These are phyloP conservation scores for Fopius arisanus DNA, from an alignment of 1,140 invertebrate genomes.

Conservation along the genomic window DNA sequence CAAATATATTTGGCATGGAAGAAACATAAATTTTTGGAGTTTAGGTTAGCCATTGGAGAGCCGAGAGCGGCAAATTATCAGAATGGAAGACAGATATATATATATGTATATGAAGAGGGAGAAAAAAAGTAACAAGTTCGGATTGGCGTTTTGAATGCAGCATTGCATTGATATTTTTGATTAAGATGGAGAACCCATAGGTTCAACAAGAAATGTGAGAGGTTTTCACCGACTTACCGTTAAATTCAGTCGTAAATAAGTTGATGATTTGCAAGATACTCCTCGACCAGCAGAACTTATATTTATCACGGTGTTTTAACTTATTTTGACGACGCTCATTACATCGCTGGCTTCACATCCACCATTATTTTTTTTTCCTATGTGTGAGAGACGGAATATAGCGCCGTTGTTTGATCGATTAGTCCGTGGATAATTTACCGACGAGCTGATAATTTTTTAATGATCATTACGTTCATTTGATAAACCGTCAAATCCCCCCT, in stretches of 20 bases:
- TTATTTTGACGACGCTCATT: not conserved
- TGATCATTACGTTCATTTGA: too few species aligned
- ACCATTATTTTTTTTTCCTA: not conserved
- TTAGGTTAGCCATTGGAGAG: too few species aligned
- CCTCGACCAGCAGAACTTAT: not conserved
- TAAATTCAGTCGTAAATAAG: not conserved
- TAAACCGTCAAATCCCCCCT: too few species aligned
- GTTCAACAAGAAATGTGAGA: not conserved
- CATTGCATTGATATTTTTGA: conserved; percentile 2
- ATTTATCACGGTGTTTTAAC: not conserved
- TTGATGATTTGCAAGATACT: not conserved
- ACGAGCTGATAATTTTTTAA: too few species aligned
- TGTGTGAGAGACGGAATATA: too few species aligned
- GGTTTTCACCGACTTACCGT: not conserved
- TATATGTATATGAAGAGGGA: not conserved
- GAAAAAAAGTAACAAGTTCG: not conserved
- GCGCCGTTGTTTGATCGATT: too few species aligned
- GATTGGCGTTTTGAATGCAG: not conserved
- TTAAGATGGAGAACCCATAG: not conserved
- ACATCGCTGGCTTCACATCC: not conserved
- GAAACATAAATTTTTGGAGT: too few species aligned
- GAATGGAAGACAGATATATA: not conserved
- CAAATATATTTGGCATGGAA: too few species aligned
- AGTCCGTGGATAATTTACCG: too few species aligned
- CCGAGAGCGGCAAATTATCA: not conserved